These are phyloP conservation scores for Sarotherodon lohbergeri DNA, from an alignment of 2,113 vertebrate genomes.

Conservation along the genomic window DNA sequence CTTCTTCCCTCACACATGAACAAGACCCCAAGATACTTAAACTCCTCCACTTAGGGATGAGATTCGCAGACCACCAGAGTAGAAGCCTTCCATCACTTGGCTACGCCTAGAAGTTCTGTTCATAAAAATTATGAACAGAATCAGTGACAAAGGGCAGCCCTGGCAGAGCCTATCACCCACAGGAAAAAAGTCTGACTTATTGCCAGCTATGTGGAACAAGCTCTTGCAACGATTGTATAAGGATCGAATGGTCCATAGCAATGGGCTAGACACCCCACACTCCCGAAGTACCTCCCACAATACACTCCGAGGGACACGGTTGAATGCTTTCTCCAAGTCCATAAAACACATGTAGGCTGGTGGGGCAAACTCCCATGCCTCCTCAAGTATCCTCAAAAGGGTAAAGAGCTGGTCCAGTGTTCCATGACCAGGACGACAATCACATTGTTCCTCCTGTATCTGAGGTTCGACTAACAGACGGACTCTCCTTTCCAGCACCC, in stretches of 20 bases:
- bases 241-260: not conserved
- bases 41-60: not conserved
- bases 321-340: not conserved
- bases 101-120: not conserved
- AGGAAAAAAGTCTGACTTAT: not conserved
- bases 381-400: not conserved
- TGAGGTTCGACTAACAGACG: not conserved
- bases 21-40: not conserved
- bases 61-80: not conserved
- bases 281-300: not conserved
- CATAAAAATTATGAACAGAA: not conserved
- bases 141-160: not conserved
- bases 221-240: not conserved
- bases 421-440: not conserved
- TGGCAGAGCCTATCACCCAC: not conserved
- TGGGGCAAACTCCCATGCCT: not conserved
- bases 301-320: not conserved
- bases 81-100: not conserved
- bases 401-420: not conserved
- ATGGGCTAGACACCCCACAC: not conserved
- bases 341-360: not conserved
- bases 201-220: not conserved
- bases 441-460: not conserved
- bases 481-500: not conserved
- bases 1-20: not conserved